Conservation (phyloP, 1,140 invertebrate species). For the Cotesia chilonis region DNA sequence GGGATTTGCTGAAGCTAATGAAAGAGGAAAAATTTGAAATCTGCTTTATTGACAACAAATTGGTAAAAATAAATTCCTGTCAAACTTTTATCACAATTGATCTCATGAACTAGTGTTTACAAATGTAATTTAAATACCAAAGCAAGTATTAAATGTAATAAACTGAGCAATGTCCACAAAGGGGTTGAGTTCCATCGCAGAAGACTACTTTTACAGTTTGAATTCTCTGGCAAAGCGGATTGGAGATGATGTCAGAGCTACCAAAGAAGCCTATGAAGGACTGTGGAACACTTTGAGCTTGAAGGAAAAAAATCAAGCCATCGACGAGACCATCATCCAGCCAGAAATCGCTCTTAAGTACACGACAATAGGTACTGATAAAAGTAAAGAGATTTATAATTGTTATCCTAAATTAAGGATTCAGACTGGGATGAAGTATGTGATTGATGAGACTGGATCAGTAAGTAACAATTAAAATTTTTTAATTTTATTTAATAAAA, state of each 20-base stretch:
- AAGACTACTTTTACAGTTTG: slow-evolving; percentile 76
- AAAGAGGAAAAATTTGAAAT: too few relatives aligned
- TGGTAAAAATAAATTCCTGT: too few relatives aligned
- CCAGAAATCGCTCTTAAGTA: slow-evolving; percentile 77
- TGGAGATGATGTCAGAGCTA: slow-evolving; percentile 73
- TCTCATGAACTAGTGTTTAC: background rate
- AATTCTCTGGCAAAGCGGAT: slow-evolving; percentile 76
- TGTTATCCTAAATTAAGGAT: slow-evolving; percentile 65
- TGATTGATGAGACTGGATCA: slow-evolving; percentile 67
- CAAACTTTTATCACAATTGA: too few relatives aligned
- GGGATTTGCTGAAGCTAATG: too few relatives aligned
- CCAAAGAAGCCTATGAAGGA: slow-evolving; percentile 75
- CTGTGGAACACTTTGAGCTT: slow-evolving; percentile 74
- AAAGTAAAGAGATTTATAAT: slow-evolving; percentile 54
- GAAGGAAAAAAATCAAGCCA: slow-evolving; percentile 76
- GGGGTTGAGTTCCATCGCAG: slow-evolving; percentile 61
- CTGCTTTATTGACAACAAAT: too few relatives aligned
- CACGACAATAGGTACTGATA: slow-evolving; percentile 61
- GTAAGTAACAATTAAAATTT: slow-evolving; percentile 39
- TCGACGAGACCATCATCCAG: slow-evolving; percentile 80
- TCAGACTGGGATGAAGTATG: slow-evolving; percentile 67
- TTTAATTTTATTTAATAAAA: background rate
- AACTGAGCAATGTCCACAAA: slow-evolving; percentile 47
- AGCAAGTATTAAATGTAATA: background rate
- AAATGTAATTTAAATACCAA: background rate